phyloP scores from a whole-genome alignment of 30 jellyfish, hydroid and myxozoan genomes.

The Aurelia aurita region DNA sequence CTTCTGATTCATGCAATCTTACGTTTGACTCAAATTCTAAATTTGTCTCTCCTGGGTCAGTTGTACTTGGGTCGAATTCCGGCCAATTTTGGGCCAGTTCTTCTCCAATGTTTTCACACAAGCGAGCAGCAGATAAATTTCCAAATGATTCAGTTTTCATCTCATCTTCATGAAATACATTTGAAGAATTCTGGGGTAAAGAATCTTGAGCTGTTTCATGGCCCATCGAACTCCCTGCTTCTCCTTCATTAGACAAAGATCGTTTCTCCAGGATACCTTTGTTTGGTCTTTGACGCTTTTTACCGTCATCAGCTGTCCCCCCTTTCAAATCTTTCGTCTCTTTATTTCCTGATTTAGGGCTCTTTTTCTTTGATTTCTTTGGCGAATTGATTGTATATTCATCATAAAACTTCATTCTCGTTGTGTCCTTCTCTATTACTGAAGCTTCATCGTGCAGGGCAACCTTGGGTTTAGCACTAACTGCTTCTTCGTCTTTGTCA shows the following conservation, averaged over 20 bases:
- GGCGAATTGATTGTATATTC: no score
- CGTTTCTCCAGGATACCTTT: not conserved
- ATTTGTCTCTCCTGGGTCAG: not conserved
- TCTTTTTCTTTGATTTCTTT: not conserved
- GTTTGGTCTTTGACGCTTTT: not conserved
- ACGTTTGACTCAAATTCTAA: not conserved
- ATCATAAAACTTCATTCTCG: no score
- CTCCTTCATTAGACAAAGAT: not conserved
- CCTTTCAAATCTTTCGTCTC: not conserved
- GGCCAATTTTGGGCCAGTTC: not conserved
- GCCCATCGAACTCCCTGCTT: not conserved
- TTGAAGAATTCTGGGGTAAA: not conserved
- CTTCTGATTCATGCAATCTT: not conserved
- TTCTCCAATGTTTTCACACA: not conserved
- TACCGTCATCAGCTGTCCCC: not conserved
- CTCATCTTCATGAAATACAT: not conserved
- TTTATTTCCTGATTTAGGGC: not conserved
- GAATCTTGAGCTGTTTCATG: no score
- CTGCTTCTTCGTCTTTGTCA: not conserved
- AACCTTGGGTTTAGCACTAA: not conserved
- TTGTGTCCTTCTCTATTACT: not conserved
- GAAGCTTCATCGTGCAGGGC: not conserved
- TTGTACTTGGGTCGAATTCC: not conserved
- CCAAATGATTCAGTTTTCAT: not conserved
- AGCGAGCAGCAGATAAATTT: not conserved